A percentile compares a stretch with the other conserved stretches of the same genome.
These are phyloP conservation scores for Abrostola tripartita DNA, from an alignment of 2,888 invertebrate genomes.

Conservation along the genomic window DNA sequence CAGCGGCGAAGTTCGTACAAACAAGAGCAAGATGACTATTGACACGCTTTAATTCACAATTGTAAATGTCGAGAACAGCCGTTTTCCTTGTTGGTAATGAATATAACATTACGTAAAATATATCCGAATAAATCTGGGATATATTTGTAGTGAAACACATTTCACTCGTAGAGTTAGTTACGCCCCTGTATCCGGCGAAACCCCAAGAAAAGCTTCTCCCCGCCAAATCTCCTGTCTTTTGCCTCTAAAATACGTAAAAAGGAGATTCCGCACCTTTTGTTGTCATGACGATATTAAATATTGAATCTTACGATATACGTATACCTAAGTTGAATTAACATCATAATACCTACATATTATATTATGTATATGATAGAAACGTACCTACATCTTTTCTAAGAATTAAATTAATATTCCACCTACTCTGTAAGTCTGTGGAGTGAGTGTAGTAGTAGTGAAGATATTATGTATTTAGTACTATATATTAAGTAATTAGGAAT, in stretches of 20 bases:
- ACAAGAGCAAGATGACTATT: slow-evolving; percentile 33
- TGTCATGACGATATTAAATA: slow-evolving; percentile 25
- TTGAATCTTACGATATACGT: background rate
- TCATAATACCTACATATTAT: no score
- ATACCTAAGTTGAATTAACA: no score
- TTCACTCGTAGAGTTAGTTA: slow-evolving; percentile 79
- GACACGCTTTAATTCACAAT: slow-evolving; percentile 46
- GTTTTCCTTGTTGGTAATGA: slow-evolving; percentile 39
- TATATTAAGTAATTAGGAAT: background rate
- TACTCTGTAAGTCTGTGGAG: no score
- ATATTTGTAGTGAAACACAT: slow-evolving; percentile 78
- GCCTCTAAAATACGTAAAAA: slow-evolving; percentile 69
- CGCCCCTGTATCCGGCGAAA: slow-evolving; percentile 70
- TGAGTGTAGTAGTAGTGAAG: background rate
- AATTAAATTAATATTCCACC: slow-evolving; percentile 1
- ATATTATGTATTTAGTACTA: background rate
- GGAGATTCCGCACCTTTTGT: slow-evolving; percentile 34
- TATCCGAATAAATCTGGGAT: slow-evolving; percentile 71
- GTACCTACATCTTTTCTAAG: background rate
- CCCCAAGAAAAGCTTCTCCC: slow-evolving; percentile 69
- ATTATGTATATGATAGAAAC: background rate
- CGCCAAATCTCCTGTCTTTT: slow-evolving; percentile 73
- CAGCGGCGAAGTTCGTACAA: slow-evolving; percentile 23
- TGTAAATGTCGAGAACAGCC: slow-evolving; percentile 30
- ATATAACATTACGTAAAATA: slow-evolving; percentile 55